phyloP scores from a whole-genome alignment of 1,140 invertebrate genomes.

The Atta colombica region DNA sequence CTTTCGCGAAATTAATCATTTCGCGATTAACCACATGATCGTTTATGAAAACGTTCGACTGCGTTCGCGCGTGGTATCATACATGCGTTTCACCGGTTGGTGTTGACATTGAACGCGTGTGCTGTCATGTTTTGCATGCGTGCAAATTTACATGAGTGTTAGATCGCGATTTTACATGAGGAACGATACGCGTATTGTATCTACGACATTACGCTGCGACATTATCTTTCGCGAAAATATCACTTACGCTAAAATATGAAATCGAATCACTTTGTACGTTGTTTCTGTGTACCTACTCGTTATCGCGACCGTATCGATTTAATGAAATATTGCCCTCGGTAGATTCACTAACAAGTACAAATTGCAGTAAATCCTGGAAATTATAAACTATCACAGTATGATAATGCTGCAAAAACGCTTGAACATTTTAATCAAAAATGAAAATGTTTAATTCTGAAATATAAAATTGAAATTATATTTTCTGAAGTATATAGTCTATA shows the following conservation, averaged over 20 bases:
- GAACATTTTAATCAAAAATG: background rate
- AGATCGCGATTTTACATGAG: background rate
- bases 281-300: background rate
- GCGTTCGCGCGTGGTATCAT: background rate
- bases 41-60: slow-evolving; percentile 28
- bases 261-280: slow-evolving; percentile 7
- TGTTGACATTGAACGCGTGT: slow-evolving; percentile 24
- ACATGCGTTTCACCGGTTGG: background rate
- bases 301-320: slow-evolving; percentile 1
- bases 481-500: too few relatives aligned
- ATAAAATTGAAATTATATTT: background rate
- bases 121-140: slow-evolving; percentile 2
- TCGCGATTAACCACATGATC: slow-evolving; percentile 48
- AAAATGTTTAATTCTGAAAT: background rate
- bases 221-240: background rate
- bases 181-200: background rate
- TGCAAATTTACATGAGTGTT: slow-evolving; percentile 26
- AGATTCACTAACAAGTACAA: background rate
- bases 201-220: too few relatives aligned
- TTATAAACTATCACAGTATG: too few relatives aligned
- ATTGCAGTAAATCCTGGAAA: too few relatives aligned
- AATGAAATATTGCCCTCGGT: background rate
- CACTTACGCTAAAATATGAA: background rate
- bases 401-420: background rate
- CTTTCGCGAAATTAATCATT: slow-evolving; percentile 42